phyloP scores from a whole-genome alignment of 2,113 vertebrate species.

The Sylvietta virens region DNA sequence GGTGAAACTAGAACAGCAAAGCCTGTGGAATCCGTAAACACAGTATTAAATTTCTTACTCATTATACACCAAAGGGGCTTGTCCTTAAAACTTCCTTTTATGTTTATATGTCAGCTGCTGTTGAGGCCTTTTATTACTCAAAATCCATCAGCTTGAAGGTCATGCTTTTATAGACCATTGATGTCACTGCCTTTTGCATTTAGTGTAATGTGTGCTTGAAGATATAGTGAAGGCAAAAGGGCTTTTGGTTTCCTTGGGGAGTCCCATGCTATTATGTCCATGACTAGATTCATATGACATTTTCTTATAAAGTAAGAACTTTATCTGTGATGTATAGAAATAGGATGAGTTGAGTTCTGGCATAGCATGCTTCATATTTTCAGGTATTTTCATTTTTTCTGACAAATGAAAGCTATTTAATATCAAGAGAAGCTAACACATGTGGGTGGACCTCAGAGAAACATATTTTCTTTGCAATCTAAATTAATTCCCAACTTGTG shows the following conservation, averaged over 20 bases:
- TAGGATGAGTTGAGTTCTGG: slow-evolving; percentile 47
- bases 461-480: neutral
- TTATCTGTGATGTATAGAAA: slow-evolving; percentile 22
- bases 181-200: slow-evolving; percentile 71
- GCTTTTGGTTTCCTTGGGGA: slow-evolving; percentile 67
- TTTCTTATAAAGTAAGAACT: slow-evolving; percentile 48
- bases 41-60: slow-evolving; percentile 2
- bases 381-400: slow-evolving; percentile 27
- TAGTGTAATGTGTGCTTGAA: slow-evolving; percentile 54
- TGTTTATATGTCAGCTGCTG: slow-evolving; percentile 65
- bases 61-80: slow-evolving; percentile 47
- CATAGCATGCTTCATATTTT: slow-evolving; percentile 27
- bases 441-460: neutral
- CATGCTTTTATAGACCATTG: slow-evolving; percentile 72
- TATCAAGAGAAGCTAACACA: neutral
- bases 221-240: slow-evolving; percentile 54
- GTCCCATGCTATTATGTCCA: slow-evolving; percentile 5
- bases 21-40: slow-evolving; percentile 23
- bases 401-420: neutral
- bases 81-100: slow-evolving; percentile 66
- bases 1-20: neutral
- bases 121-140: slow-evolving; percentile 72
- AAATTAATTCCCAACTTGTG: neutral
- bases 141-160: slow-evolving; percentile 71
- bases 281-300: slow-evolving; percentile 48